Conservation (phyloP, 37 sponge, comb jelly and placozoan genomes). For the Cliona cf. orientalis region DNA sequence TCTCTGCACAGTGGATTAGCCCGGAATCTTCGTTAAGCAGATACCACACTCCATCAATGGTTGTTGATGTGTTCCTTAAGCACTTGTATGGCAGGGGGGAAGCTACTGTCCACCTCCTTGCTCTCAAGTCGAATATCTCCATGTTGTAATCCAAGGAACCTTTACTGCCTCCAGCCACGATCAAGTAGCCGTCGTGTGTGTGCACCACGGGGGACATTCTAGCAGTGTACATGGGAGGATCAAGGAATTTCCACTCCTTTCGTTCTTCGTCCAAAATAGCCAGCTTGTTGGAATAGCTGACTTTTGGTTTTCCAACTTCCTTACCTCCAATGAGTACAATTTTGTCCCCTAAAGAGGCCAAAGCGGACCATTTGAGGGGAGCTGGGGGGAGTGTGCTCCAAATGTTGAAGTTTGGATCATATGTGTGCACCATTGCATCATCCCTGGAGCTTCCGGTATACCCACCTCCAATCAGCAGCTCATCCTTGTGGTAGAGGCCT, state of each 20-base stretch:
- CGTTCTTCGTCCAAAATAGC: neutral
- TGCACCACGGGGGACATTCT: neutral
- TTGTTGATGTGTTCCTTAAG: neutral
- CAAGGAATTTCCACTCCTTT: neutral
- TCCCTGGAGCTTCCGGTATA: neutral
- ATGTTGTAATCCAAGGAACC: constrained; percentile 23
- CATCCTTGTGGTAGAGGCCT: neutral
- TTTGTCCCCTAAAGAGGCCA: neutral
- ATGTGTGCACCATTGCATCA: neutral
- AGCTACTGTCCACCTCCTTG: neutral
- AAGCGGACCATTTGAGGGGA: constrained; percentile 3
- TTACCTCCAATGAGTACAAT: neutral
- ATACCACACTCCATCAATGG: neutral
- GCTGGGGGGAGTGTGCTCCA: constrained; percentile 1
- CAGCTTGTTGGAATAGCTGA: constrained; percentile 1
- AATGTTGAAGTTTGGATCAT: constrained; percentile 4
- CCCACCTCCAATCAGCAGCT: neutral
- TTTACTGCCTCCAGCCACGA: constrained; percentile 8
- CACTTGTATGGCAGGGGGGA: constrained; percentile 4
- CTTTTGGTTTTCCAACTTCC: neutral
- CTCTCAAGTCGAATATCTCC: neutral
- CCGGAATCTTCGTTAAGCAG: neutral
- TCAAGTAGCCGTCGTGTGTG: neutral
- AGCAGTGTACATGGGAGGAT: neutral
- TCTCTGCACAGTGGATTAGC: neutral